Evolutionary conservation across 1,140 invertebrate species (phyloP).

Genomic region (Atta colombica): DNA sequence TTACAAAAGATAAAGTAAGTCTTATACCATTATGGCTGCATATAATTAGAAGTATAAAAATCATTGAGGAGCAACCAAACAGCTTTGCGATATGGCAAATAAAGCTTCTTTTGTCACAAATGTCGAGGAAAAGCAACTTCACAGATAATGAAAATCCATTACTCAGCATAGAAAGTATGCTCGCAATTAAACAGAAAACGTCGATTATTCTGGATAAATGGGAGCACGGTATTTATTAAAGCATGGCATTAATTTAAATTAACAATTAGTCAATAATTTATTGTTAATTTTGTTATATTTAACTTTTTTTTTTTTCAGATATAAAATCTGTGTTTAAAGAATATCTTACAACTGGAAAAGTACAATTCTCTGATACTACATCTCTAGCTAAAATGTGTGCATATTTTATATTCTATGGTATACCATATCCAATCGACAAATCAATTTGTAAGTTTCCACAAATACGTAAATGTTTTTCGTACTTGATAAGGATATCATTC

Average conservation of each 20-base stretch:
- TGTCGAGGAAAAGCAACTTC: constrained; percentile 79
- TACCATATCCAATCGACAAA: constrained; percentile 83
- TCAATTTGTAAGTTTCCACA: constrained; percentile 76
- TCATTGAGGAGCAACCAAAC: constrained; percentile 82
- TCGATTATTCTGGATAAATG: constrained; percentile 87
- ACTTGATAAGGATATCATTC: constrained; percentile 49
- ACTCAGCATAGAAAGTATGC: constrained; percentile 85
- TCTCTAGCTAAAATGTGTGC: constrained; percentile 86
- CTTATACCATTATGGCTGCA: constrained; percentile 92
- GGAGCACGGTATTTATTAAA: constrained; percentile 84
- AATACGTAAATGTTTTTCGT: neutral
- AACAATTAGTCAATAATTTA: neutral
- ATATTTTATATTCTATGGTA: constrained; percentile 89
- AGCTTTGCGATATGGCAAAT: constrained; percentile 90
- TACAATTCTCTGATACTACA: constrained; percentile 75
- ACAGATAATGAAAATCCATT: constrained; percentile 79
- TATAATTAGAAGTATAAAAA: constrained; percentile 89
- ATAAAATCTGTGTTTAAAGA: constrained; percentile 85
- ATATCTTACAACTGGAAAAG: constrained; percentile 83
- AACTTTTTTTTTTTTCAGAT: constrained; percentile 72
- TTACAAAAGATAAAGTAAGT: constrained; percentile 94
- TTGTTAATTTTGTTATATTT: constrained; percentile 1
- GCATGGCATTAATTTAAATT: neutral
- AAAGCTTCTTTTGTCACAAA: constrained; percentile 88
- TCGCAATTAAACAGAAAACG: constrained; percentile 88